Evolutionary conservation across 2,113 vertebrate genomes (phyloP).

Genomic region (Coregonus clupeaformis): DNA sequence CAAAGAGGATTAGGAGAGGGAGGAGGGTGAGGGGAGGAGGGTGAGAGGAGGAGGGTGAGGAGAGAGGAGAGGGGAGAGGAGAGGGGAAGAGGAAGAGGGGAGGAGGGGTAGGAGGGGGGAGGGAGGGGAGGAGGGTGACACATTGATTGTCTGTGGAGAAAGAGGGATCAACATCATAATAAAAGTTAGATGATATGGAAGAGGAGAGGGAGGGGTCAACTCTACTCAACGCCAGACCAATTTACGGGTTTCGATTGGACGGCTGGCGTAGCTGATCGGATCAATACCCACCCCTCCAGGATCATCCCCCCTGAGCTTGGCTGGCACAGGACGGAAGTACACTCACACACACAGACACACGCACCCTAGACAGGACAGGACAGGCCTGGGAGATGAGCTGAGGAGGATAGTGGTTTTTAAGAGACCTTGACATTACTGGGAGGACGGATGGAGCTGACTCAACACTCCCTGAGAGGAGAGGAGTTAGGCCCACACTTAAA

Average conservation of each 20-base stretch:
- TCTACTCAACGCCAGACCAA: conserved; percentile 45
- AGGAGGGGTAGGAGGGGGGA: too few species aligned
- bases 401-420: neutral
- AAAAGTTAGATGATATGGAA: conserved; percentile 36
- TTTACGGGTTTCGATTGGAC: conserved; percentile 56
- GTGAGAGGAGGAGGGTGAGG: too few species aligned
- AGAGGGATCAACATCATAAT: conserved; percentile 55
- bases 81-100: too few species aligned
- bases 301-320: too few species aligned
- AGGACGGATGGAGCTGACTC: conserved; percentile 47
- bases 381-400: too few species aligned
- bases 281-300: conserved; percentile 44
- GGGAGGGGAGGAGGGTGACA: too few species aligned
- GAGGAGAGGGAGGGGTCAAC: conserved; percentile 17
- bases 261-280: conserved; percentile 55
- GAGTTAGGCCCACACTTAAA: neutral
- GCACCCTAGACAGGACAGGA: too few species aligned
- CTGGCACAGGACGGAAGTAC: too few species aligned
- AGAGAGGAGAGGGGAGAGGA: too few species aligned
- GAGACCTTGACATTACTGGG: conserved; percentile 62
- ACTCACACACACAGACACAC: too few species aligned
- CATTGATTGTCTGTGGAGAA: neutral
- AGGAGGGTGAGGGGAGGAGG: too few species aligned
- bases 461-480: conserved; percentile 30
- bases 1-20: too few species aligned